Evolutionary conservation across 2,113 vertebrate species (phyloP), one percentile per base, ranked within the genome.

Genomic region (Morone chrysops): DNA sequence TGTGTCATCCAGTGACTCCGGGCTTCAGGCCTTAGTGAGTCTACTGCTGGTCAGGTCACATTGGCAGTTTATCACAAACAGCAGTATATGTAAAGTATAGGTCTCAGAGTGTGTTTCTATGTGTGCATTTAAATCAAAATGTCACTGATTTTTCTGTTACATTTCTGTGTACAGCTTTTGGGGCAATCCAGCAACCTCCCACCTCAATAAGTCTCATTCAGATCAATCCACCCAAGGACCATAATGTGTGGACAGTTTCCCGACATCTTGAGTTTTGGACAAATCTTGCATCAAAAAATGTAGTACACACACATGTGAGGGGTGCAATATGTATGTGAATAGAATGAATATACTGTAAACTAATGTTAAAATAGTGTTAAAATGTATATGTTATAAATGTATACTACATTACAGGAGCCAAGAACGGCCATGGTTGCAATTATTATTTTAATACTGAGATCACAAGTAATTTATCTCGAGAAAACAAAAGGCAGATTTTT

Each of bases 1-100:
- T 94, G 89, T 73, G 74, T 59, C 4, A 8, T 56, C 22, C 31
- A 56, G 36, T 61, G 80, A 57, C 65, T 60, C 22, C 50, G 38
- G 56, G 63, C 47, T 20, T 25, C 16, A 4, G 47, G 20, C 31
- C 36, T 70, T 45, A 40, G 14, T 53, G 38, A 45, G 6, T 38
- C 67, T 36, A 40, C n/a, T 36, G 54, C 57, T 43, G 31, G 59
- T 62, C 56, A 18, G 25, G 57, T 63, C 73, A 76, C 22, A 53
- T 31, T 31, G 31, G 22, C 12, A 48, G 36, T 61, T 60, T 78
- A 25, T 65, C 40, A 31, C 11, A 57, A 1, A 66, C 25, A 8
- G 45, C 11, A 65, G 0, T 1, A 5, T 4, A 2, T 16, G 11
- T 0, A 14, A 53, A 53, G 14, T 40, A 7, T 12, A 7, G 5